These are phyloP conservation scores for Oncorhynchus tshawytscha DNA, from an alignment of 2,113 vertebrate genomes.

Conservation along the genomic window DNA sequence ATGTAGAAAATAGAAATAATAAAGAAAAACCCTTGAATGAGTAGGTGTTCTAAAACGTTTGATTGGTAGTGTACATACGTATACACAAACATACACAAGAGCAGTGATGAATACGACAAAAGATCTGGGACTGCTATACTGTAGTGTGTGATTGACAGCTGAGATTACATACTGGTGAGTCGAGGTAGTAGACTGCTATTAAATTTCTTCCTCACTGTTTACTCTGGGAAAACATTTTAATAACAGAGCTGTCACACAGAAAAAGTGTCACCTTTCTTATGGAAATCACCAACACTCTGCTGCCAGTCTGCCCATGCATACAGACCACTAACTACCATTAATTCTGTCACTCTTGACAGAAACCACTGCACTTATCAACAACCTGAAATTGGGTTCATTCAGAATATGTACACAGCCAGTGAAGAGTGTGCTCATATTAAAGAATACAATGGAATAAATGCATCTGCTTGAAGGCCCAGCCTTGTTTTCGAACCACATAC, in stretches of 20 bases:
- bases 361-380: neutral
- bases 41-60: too few relatives aligned
- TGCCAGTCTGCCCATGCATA: neutral
- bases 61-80: too few relatives aligned
- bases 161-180: conserved; percentile 26
- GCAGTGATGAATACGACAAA: conserved; percentile 4
- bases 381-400: neutral
- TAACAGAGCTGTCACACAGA: conserved; percentile 39
- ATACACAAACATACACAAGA: neutral
- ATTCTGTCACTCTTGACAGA: neutral
- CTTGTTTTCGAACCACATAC: neutral
- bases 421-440: neutral
- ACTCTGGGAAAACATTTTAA: conserved; percentile 5
- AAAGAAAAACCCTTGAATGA: too few relatives aligned
- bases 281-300: conserved; percentile 24
- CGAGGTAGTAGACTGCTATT: conserved; percentile 30
- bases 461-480: neutral
- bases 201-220: conserved; percentile 15
- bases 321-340: neutral
- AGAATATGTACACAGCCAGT: neutral
- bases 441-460: neutral
- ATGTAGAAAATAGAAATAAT: too few relatives aligned
- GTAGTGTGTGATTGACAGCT: conserved; percentile 35
- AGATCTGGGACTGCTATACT: conserved; percentile 14
- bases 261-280: conserved; percentile 31